A percentile compares a stretch with the other conserved stretches of the same genome.
Evolutionary conservation across 2,797 vertebrate species (phyloP).

Genomic region (Amniataba percoides): DNA sequence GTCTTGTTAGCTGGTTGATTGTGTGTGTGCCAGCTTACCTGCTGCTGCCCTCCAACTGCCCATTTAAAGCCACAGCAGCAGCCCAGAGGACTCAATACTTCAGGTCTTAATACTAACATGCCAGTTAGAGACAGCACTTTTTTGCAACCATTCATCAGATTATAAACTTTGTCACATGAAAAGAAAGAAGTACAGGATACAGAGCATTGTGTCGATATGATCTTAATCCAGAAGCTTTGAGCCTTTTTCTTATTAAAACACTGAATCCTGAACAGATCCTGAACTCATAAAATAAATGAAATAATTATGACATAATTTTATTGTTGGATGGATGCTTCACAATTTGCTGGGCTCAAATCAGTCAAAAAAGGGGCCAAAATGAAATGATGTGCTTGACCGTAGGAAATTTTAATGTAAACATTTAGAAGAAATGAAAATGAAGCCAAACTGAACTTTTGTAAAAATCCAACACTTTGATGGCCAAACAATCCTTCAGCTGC

Average conservation of each 20-base stretch:
- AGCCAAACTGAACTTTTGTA: slow-evolving; percentile 15
- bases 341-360: slow-evolving; percentile 33
- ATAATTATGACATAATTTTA: slow-evolving; percentile 30
- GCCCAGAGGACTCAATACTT: neutral
- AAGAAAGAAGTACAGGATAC: neutral
- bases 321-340: slow-evolving; percentile 31
- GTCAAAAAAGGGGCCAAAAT: slow-evolving; percentile 20
- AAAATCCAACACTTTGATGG: slow-evolving; percentile 26
- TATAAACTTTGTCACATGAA: neutral
- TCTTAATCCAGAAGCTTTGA: neutral
- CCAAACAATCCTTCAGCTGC: slow-evolving; percentile 47
- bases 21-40: slow-evolving; percentile 86
- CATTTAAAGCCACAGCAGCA: slow-evolving; percentile 39
- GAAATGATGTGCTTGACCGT: slow-evolving; percentile 17
- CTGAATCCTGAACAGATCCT: neutral
- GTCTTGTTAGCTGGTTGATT: slow-evolving; percentile 92
- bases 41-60: slow-evolving; percentile 87
- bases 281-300: neutral
- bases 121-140: neutral
- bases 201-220: neutral
- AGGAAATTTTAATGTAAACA: slow-evolving; percentile 58
- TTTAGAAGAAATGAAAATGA: slow-evolving; percentile 5
- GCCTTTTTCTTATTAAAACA: neutral
- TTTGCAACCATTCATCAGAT: neutral
- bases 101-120: neutral